phyloP scores from a whole-genome alignment of 92 coral and sea anemone genomes.

The Actinernus sp. region DNA sequence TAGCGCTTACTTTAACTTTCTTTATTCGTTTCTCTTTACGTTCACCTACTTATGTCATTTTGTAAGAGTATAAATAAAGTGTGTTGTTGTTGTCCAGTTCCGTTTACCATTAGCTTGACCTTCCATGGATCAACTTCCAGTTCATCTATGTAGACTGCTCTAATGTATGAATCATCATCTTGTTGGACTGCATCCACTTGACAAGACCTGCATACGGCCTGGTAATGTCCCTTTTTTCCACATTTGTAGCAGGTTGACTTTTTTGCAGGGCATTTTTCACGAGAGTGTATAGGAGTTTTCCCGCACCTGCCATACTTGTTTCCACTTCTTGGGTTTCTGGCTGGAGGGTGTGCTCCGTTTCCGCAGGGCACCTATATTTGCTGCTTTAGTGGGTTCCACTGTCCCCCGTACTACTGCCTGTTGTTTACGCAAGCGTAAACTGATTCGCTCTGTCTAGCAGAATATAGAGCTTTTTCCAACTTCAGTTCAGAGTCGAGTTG shows the following conservation, averaged over 20 bases:
- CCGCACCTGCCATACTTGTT: slow-evolving; percentile 32
- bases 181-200: neutral
- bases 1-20: too few species aligned
- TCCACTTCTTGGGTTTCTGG: neutral
- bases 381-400: neutral
- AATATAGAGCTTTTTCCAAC: too few species aligned
- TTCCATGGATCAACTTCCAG: too few species aligned
- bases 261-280: slow-evolving; percentile 20
- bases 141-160: slow-evolving; percentile 1
- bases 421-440: slow-evolving; percentile 3
- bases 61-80: too few species aligned
- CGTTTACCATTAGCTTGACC: neutral
- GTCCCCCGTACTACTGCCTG: neutral
- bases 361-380: too few species aligned
- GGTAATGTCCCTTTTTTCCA: slow-evolving; percentile 18
- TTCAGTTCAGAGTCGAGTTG: too few species aligned
- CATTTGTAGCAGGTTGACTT: slow-evolving; percentile 25
- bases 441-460: too few species aligned
- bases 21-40: too few species aligned
- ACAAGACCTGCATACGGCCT: slow-evolving; percentile 15
- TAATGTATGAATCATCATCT: slow-evolving; percentile 5
- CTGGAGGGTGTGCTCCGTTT: too few species aligned
- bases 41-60: too few species aligned
- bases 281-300: slow-evolving; percentile 13
- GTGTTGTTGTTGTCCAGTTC: neutral